Base-by-base conservation (phyloP, 2,888 invertebrate species). In the Leucophenga montana region DNA sequence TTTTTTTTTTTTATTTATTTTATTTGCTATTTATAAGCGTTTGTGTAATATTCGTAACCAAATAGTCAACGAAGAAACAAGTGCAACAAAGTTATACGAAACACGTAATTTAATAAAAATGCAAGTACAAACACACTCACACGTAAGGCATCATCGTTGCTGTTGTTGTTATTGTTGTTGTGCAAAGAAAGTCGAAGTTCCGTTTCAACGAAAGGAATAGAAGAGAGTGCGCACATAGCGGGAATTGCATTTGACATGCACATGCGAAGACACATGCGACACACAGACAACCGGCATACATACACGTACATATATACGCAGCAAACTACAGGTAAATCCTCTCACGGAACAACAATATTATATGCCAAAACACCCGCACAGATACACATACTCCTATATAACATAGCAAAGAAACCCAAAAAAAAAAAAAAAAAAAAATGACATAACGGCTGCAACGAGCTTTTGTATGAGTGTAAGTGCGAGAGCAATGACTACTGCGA, bases 21-120 rank as follows among this genome's bases (percentile, higher is more conserved):
- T 39, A 39, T 3, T n/a, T n/a, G n/a, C n/a, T n/a, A 39, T 5
- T 5, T 39, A 39, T 39, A 39, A 39, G 9, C 39, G 27, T 39
- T 39, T 39, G 39, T 39, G 39, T 39, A 11, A 33, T 5, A 33
- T 33, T 33, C 33, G 50, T 20, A 53, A 53, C 5, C 22, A 54
- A 20, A n/a, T 4, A 59, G 54, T 54, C 5, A 56, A 56, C 8
- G 13, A 11, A 56, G 22, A 22, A 22, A 56, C 1, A 56, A 61
- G 18, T 61, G 61, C 33, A 44, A 61, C 61, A 61, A 61, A 61
- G 44, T 61, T 61, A 20, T 39, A 61, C 44, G 39, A 61, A 61
- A 61, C 44, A 61, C 44, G 13, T 61, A 61, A 61, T 61, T 61
- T 61, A 61, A 61, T 61, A 61, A 61, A 39, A 39, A 61, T 39